Percentiles rank a stretch among this genome's conserved stretches.
These are phyloP conservation scores for Falco novaeseelandiae DNA, from an alignment of 2,797 vertebrate species.

Conservation along the genomic window DNA sequence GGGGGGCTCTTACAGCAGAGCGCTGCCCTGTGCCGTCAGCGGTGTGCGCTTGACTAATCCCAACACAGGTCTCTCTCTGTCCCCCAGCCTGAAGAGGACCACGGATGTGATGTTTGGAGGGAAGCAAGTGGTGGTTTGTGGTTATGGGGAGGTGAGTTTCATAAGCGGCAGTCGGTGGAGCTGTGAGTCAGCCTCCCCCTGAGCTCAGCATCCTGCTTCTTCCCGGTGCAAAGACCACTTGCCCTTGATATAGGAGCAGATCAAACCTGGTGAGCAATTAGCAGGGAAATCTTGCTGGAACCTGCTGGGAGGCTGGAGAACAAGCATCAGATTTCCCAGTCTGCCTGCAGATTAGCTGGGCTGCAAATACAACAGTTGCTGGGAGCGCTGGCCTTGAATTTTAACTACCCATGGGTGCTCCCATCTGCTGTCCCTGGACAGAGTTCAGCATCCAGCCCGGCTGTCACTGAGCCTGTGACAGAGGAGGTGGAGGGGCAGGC, in stretches of 20 bases:
- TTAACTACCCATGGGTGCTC: background rate
- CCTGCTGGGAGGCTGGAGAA: background rate
- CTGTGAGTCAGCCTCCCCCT: background rate
- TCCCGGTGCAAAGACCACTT: background rate
- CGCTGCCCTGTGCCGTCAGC: background rate
- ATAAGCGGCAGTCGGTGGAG: background rate
- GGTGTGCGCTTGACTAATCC: constrained; percentile 2
- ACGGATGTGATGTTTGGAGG: constrained; percentile 99
- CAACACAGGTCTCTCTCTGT: constrained; percentile 69
- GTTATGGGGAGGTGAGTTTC: constrained; percentile 94
- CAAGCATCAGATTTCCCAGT: background rate
- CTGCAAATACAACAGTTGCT: background rate
- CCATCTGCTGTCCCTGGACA: constrained; percentile 33
- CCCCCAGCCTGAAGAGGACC: constrained; percentile 93
- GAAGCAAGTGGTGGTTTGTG: constrained; percentile 97
- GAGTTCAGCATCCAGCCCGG: constrained; percentile 8
- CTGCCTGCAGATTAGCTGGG: background rate
- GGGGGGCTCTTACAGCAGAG: background rate
- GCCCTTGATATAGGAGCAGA: background rate
- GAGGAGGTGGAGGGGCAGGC: background rate
- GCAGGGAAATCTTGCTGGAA: background rate
- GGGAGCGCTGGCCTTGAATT: background rate
- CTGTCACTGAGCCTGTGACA: background rate
- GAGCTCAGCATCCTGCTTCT: background rate
- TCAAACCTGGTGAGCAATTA: background rate